Evolutionary conservation across 2,113 vertebrate species (phyloP).

Genomic region (Chloropsis cyanopogon): DNA sequence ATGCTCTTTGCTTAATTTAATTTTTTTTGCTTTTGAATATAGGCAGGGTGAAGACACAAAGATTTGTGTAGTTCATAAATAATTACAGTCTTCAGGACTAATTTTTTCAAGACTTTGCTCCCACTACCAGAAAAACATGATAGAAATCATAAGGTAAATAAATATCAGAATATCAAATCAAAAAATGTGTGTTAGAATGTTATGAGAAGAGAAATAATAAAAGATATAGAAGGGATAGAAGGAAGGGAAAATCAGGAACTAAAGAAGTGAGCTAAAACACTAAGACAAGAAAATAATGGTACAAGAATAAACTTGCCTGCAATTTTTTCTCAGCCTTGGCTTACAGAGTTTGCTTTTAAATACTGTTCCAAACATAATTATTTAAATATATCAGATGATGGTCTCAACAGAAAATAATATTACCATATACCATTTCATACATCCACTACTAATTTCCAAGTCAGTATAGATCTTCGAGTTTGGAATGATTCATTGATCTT

Average conservation of each 20-base stretch:
- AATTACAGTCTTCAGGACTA: neutral
- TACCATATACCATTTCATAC: neutral
- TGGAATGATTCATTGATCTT: neutral
- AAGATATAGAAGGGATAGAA: neutral
- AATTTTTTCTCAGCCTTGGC: neutral
- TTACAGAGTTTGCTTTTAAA: neutral
- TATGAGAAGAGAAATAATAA: neutral
- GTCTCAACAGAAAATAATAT: neutral
- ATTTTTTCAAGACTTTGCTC: neutral
- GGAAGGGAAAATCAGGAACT: neutral
- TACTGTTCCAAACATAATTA: neutral
- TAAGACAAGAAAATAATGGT: neutral
- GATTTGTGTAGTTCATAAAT: neutral
- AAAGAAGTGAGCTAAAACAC: neutral
- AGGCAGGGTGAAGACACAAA: neutral
- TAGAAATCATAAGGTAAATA: neutral
- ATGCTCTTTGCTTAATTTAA: neutral
- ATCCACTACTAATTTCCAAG: neutral
- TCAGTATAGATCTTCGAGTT: neutral
- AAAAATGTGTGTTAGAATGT: neutral
- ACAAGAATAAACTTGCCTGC: neutral
- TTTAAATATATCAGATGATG: neutral
- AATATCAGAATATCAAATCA: neutral
- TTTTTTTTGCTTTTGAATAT: neutral
- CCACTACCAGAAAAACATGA: neutral